Percentiles rank a stretch among this genome's conserved stretches.
Conservation (phyloP, 2,888 invertebrate genomes). For the Conops quadrifasciatus region DNA sequence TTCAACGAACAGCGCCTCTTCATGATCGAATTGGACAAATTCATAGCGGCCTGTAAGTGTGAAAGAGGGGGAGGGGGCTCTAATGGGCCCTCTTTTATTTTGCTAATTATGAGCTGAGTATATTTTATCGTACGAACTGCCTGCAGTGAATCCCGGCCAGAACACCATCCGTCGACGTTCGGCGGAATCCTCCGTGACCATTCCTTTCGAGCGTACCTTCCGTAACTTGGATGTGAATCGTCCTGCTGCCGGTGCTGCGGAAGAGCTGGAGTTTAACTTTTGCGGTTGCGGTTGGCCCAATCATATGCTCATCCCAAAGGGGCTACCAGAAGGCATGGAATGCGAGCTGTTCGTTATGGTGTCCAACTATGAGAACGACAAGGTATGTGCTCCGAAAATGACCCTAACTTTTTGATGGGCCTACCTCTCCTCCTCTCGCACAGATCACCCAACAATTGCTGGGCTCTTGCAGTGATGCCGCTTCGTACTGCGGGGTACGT, state of each 20-base stretch:
- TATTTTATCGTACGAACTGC: too few relatives aligned
- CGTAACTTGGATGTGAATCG: constrained; percentile 72
- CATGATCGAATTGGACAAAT: constrained; percentile 77
- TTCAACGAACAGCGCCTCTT: constrained; percentile 71
- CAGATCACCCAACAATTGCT: constrained; percentile 62
- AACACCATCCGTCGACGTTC: constrained; percentile 75
- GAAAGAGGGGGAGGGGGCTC: background rate
- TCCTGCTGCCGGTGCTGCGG: constrained; percentile 68
- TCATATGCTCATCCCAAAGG: constrained; percentile 81
- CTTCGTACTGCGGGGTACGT: constrained; percentile 81
- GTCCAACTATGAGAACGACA: constrained; percentile 76
- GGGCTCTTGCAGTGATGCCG: constrained; percentile 76
- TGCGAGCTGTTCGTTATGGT: constrained; percentile 81
- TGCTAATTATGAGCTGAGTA: too few relatives aligned
- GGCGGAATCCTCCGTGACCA: constrained; percentile 79
- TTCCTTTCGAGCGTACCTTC: constrained; percentile 85
- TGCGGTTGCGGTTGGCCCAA: constrained; percentile 91
- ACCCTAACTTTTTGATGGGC: background rate
- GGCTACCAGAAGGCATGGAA: constrained; percentile 71
- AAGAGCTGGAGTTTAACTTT: constrained; percentile 74
- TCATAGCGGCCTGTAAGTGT: constrained; percentile 70
- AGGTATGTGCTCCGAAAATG: constrained; percentile 48
- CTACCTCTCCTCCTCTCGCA: background rate
- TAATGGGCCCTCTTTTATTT: background rate
- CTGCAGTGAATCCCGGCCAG: constrained; percentile 72